phyloP scores from a whole-genome alignment of 2,888 invertebrate genomes.

The Anagyrus pseudococci region DNA sequence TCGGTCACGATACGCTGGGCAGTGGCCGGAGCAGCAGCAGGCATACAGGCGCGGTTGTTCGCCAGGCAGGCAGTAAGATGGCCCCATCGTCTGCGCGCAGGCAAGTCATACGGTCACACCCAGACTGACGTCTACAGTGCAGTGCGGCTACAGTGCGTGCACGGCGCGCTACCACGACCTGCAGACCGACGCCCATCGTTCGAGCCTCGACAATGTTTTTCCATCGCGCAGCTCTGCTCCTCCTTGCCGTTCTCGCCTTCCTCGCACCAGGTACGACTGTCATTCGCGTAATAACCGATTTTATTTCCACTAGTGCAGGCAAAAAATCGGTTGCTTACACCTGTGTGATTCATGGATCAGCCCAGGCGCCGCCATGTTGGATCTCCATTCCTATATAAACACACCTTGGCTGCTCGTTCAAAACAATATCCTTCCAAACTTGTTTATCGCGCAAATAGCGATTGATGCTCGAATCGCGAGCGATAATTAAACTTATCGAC shows the following conservation, averaged over 20 bases:
- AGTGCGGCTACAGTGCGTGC: background rate
- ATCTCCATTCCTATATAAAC: conserved; percentile 1
- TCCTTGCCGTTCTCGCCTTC: conserved; percentile 11
- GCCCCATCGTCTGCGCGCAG: background rate
- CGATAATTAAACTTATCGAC: background rate
- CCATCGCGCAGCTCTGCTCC: background rate
- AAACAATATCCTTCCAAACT: too few relatives aligned
- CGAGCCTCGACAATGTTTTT: conserved; percentile 1
- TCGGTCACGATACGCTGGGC: too few relatives aligned
- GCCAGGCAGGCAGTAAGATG: too few relatives aligned
- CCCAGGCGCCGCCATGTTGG: conserved; percentile 29
- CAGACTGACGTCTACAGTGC: background rate
- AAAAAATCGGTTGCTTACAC: background rate
- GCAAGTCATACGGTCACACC: background rate
- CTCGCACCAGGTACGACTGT: conserved; percentile 19
- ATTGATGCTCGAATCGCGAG: conserved; percentile 14
- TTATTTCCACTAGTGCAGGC: too few relatives aligned
- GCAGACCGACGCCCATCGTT: background rate
- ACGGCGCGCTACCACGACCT: background rate
- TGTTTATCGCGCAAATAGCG: background rate
- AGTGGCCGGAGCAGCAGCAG: too few relatives aligned
- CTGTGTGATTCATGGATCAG: conserved; percentile 6
- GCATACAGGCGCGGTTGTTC: too few relatives aligned
- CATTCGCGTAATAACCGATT: background rate
- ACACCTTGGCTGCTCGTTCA: too few relatives aligned